Conservation (phyloP, 2,797 vertebrate genomes). For the Tragopan temminckii region DNA sequence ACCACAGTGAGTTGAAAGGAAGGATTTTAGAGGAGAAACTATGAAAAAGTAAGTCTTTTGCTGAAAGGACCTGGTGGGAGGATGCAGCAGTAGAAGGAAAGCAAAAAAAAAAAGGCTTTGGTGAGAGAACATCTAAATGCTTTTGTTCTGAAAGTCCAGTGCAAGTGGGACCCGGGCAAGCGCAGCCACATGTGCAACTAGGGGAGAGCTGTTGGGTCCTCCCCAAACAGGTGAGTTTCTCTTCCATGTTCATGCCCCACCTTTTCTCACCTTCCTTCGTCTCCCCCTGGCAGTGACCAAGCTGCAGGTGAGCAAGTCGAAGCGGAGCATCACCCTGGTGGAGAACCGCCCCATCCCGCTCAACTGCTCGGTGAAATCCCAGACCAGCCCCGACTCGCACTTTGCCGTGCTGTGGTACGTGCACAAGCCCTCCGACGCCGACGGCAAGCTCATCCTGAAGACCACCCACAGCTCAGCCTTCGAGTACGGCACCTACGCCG, state of each 20-base stretch:
- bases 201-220: background rate
- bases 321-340: slow-evolving; percentile 89
- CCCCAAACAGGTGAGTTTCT: background rate
- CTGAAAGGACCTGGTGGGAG: background rate
- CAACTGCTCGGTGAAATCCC: slow-evolving; percentile 91
- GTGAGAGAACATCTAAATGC: background rate
- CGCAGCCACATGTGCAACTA: background rate
- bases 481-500: slow-evolving; percentile 92
- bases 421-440: slow-evolving; percentile 85
- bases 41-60: background rate
- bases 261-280: background rate
- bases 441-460: slow-evolving; percentile 93
- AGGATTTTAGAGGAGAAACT: background rate
- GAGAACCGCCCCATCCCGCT: slow-evolving; percentile 92
- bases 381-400: slow-evolving; percentile 92
- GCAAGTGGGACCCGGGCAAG: background rate
- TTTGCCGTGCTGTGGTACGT: slow-evolving; percentile 95
- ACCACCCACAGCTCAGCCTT: slow-evolving; percentile 90
- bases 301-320: slow-evolving; percentile 92
- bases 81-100: background rate
- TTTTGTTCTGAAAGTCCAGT: background rate
- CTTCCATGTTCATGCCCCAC: background rate
- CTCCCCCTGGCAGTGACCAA: slow-evolving; percentile 85
- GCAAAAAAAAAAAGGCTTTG: background rate
- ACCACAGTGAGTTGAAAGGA: background rate